Conservation (phyloP, 2,113 vertebrate species). For the Pristiophorus japonicus region DNA sequence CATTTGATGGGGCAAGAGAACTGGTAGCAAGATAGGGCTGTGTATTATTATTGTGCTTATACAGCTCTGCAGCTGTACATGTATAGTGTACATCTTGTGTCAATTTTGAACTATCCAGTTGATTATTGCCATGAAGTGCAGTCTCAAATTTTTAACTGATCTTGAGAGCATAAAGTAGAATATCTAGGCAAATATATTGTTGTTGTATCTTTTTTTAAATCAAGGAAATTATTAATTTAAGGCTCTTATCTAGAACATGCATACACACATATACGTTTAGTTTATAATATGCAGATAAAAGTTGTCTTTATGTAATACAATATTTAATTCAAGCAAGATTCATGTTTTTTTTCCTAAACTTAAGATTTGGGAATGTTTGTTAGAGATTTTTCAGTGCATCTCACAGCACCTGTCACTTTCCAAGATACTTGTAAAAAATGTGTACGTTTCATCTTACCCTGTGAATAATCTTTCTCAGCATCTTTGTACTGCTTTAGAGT, state of each 20-base stretch:
- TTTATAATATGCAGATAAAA: not conserved
- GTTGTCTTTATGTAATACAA: not conserved
- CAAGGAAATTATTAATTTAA: constrained; percentile 1
- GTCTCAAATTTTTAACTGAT: not conserved
- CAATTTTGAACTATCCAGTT: not conserved
- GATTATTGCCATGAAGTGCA: not conserved
- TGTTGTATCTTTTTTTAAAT: not conserved
- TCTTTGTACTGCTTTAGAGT: constrained; percentile 57
- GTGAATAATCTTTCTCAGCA: constrained; percentile 57
- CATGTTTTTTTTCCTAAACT: not conserved
- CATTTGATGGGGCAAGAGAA: not conserved
- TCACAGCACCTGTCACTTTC: not conserved
- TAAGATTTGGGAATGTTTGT: not conserved
- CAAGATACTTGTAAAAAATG: not conserved
- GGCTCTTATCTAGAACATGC: not conserved
- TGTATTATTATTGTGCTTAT: not conserved
- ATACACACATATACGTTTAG: not conserved
- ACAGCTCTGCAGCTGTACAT: not conserved
- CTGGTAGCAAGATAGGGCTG: not conserved
- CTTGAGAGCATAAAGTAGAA: not conserved
- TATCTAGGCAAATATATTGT: too few species aligned
- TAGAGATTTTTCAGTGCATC: not conserved
- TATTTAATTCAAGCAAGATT: not conserved
- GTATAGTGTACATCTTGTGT: too few species aligned
- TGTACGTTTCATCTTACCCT: constrained; percentile 48